Percentiles rank a stretch among this genome's conserved stretches.
These are phyloP conservation scores for Luperina testacea DNA, from an alignment of 2,888 invertebrate species.

Conservation along the genomic window DNA sequence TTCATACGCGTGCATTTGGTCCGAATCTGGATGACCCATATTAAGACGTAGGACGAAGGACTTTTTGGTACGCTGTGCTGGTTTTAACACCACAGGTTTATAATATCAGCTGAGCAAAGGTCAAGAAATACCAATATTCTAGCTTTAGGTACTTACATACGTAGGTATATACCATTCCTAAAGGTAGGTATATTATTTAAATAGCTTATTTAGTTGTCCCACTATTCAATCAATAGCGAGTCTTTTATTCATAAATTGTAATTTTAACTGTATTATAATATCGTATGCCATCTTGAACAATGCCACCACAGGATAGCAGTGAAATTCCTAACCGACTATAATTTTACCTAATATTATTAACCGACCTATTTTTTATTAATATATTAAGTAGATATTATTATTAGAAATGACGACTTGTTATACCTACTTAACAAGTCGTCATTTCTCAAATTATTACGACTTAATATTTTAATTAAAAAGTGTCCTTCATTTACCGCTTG, in stretches of 20 bases:
- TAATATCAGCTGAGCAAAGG: neutral
- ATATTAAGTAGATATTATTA: too few relatives aligned
- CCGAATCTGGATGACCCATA: neutral
- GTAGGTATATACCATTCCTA: neutral
- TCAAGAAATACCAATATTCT: neutral
- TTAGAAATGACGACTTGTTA: too few relatives aligned
- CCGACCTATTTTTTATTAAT: neutral
- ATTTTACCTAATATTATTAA: neutral
- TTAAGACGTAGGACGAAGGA: too few relatives aligned
- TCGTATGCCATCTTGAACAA: neutral
- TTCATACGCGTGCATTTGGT: neutral
- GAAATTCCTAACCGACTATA: too few relatives aligned
- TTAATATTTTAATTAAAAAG: neutral
- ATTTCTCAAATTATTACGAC: neutral
- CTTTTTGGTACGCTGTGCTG: neutral
- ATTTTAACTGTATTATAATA: neutral
- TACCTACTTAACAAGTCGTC: neutral
- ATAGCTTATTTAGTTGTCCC: neutral
- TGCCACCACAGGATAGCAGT: neutral
- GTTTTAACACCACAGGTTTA: neutral
- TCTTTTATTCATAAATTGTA: neutral
- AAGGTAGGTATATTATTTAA: neutral
- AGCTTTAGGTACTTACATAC: neutral
- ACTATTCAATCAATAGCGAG: too few relatives aligned
- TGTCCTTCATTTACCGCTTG: neutral